Base-by-base conservation (phyloP, 1,140 invertebrate genomes). In the Cyclina sinensis region DNA sequence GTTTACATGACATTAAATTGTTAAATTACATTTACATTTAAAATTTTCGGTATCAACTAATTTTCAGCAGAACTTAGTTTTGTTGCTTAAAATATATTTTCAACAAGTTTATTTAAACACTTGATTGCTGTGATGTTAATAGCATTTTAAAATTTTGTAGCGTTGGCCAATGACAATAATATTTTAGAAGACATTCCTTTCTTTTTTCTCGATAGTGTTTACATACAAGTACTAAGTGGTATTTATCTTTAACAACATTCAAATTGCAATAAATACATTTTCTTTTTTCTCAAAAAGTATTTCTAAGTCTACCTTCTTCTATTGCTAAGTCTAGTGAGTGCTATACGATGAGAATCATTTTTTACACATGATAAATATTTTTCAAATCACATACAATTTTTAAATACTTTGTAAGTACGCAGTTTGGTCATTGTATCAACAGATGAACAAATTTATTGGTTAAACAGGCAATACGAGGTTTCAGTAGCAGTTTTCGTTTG, bases 221-320 rank as follows among this genome's bases (percentile, higher is more conserved):
- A 24, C 68, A 73, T 18, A 73, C 39, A 5, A 73, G 39, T 2
- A 73, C 51, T 35, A 73, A 73, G 30, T 73, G 68, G 24, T 73
- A 73, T 73, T 73, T 32, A 35, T 73, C 30, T 43, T 73, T 3
- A 35, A 73, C 30, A 18, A 37, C 68, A 73, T 43, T 43, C 68
- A 73, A 35, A 35, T 73, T 73, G 35, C 68, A 73, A n/a, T 43
- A 39, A 35, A 43, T 73, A 32, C 68, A 35, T 73, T 39, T 43
- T 35, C 68, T 37, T 35, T 73, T 32, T 18, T 3, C 18, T 73
- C 68, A 35, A 35, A 21, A 11, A 73, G 35, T 37, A 73, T 73
- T 73, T 73, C 68, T 73, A 37, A 39, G 14, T 35, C 68, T 32
- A 73, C 68, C 68, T 35, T 73, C 68, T 73, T 73, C 68, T 35